These are phyloP conservation scores for Drosophila arawakana DNA, from an alignment of 1,140 invertebrate genomes.

Conservation along the genomic window DNA sequence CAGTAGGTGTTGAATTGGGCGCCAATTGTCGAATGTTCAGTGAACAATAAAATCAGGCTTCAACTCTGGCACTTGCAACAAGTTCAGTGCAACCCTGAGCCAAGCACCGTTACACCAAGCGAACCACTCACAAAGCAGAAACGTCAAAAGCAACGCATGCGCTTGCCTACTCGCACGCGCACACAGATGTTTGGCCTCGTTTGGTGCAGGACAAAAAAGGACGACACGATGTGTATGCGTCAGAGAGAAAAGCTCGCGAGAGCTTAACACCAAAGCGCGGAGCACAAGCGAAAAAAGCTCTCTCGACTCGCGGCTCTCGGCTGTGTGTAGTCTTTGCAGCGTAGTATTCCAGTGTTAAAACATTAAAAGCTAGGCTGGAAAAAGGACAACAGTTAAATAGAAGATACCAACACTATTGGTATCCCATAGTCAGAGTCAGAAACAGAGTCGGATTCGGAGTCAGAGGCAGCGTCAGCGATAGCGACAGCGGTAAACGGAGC, in stretches of 20 bases:
- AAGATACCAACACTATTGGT: constrained; percentile 82
- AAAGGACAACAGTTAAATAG: constrained; percentile 72
- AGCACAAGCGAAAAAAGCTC: not conserved
- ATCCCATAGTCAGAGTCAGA: constrained; percentile 35
- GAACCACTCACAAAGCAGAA: constrained; percentile 21
- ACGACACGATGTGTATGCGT: constrained; percentile 34
- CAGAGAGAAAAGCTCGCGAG: constrained; percentile 29
- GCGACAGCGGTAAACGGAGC: constrained; percentile 44
- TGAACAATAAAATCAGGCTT: constrained; percentile 9
- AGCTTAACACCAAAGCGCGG: constrained; percentile 51
- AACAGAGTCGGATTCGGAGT: too few relatives aligned
- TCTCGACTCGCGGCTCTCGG: not conserved
- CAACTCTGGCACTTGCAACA: constrained; percentile 30
- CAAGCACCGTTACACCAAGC: constrained; percentile 6
- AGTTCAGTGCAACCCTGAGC: constrained; percentile 19
- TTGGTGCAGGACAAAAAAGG: constrained; percentile 43
- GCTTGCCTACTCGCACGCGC: not conserved
- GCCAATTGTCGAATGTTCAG: not conserved
- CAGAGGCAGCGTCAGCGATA: not conserved
- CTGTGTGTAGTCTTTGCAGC: constrained; percentile 14
- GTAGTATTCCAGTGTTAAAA: constrained; percentile 73
- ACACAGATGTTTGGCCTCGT: constrained; percentile 53
- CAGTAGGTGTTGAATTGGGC: not conserved
- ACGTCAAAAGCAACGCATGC: constrained; percentile 32
- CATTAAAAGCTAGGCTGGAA: constrained; percentile 77